Evolutionary conservation across 30 jellyfish, hydroid and myxozoan genomes (phyloP).

Genomic region (Pelagia noctiluca): DNA sequence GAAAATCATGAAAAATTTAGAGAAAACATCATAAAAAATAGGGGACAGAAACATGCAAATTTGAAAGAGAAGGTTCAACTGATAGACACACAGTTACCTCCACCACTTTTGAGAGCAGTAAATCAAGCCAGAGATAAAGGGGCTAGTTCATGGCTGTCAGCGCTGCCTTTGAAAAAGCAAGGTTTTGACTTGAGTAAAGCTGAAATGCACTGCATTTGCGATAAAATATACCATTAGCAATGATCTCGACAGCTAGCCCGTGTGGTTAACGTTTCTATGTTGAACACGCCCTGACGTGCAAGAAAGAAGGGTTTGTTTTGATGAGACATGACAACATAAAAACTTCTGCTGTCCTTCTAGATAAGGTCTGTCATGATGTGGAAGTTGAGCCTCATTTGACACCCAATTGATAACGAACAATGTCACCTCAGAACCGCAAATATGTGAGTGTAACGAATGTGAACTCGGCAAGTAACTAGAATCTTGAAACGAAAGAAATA

Average conservation of each 20-base stretch:
- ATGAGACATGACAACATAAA: conserved; percentile 10
- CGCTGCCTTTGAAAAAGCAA: conserved; percentile 25
- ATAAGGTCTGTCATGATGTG: conserved; percentile 30
- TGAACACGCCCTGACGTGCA: conserved; percentile 23
- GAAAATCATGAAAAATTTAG: background rate
- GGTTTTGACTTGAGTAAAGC: conserved; percentile 18
- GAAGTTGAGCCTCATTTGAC: conserved; percentile 24
- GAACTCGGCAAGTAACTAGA: conserved; percentile 18
- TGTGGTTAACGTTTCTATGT: conserved; percentile 23
- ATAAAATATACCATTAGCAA: conserved; percentile 15
- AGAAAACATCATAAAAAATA: background rate
- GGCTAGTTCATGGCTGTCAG: background rate
- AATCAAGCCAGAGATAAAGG: background rate
- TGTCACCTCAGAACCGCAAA: conserved; percentile 25
- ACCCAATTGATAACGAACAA: conserved; percentile 14
- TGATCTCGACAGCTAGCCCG: conserved; percentile 22
- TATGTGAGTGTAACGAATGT: conserved; percentile 34
- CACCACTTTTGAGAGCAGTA: conserved; percentile 4
- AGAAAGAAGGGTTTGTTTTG: conserved; percentile 22
- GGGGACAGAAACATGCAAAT: background rate
- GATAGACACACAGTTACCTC: conserved; percentile 6
- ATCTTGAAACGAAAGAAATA: conserved; percentile 23
- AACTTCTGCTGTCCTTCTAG: conserved; percentile 13
- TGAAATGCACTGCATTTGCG: conserved; percentile 28
- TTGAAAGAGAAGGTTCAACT: background rate